Conservation (phyloP, 2,113 vertebrate species). For the Todiramphus chloris region DNA sequence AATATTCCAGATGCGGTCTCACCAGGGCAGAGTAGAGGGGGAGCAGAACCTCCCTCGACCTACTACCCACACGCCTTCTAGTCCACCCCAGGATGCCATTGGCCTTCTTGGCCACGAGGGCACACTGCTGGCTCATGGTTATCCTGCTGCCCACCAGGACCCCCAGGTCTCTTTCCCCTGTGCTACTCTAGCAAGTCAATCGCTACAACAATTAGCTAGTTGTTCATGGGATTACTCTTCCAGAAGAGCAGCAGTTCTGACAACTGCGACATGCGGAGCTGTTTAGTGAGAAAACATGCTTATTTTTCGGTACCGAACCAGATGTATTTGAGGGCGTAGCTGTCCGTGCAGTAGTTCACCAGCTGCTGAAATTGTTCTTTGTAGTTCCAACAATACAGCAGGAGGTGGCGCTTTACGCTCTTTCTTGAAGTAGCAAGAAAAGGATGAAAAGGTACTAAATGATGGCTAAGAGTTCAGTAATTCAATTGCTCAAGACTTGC, state of each 20-base stretch:
- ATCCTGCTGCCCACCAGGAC: too few species aligned
- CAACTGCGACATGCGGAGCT: not conserved
- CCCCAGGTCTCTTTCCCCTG: too few species aligned
- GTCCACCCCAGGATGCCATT: too few species aligned
- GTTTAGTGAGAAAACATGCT: not conserved
- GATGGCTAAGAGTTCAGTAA: not conserved
- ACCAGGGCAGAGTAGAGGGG: too few species aligned
- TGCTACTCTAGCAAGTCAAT: not conserved
- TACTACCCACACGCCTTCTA: too few species aligned
- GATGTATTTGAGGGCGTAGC: not conserved
- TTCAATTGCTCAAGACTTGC: constrained; percentile 17
- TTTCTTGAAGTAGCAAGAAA: not conserved
- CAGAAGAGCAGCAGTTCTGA: not conserved
- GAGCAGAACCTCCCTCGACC: too few species aligned
- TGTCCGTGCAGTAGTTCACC: not conserved
- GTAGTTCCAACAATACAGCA: not conserved
- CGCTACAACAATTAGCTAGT: too few species aligned
- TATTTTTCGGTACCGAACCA: too few species aligned
- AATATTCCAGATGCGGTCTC: too few species aligned
- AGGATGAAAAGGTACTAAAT: not conserved
- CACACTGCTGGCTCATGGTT: not conserved
- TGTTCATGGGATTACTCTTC: not conserved
- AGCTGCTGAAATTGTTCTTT: not conserved
- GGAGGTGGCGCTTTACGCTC: constrained; percentile 49
- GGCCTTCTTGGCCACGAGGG: too few species aligned